Conservation (phyloP, 2,888 invertebrate species). For the Folsomia candida region DNA sequence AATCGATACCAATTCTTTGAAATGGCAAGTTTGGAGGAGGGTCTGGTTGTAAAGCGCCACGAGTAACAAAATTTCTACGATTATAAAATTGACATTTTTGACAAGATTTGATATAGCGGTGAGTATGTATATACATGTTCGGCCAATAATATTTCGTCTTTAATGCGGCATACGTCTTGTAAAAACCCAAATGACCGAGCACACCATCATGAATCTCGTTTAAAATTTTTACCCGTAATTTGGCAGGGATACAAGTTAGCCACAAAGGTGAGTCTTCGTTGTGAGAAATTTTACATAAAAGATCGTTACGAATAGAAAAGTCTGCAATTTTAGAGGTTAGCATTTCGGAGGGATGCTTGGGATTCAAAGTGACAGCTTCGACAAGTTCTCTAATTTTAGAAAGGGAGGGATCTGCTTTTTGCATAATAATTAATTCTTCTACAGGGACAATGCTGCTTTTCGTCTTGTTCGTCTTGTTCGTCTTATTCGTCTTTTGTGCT, state of each 20-base stretch:
- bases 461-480: no score
- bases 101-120: slow-evolving; percentile 20
- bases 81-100: no score
- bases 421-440: no score
- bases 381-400: no score
- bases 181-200: slow-evolving; percentile 37
- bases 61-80: slow-evolving; percentile 3
- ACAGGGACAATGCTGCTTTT: no score
- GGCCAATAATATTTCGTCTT: slow-evolving; percentile 38
- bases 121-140: slow-evolving; percentile 24
- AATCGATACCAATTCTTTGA: slow-evolving; percentile 44
- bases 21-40: slow-evolving; percentile 38
- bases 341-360: no score
- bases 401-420: no score
- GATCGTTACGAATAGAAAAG: neutral
- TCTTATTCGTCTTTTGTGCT: no score
- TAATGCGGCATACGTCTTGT: slow-evolving; percentile 29
- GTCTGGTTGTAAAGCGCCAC: neutral
- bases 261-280: neutral
- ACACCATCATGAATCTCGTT: slow-evolving; percentile 28
- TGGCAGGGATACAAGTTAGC: slow-evolving; percentile 14
- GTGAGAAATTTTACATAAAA: neutral
- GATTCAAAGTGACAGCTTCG: no score
- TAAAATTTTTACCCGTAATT: neutral
- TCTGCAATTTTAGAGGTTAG: neutral